A percentile compares a stretch with the other conserved stretches of the same genome.
Conservation (phyloP, 2,888 invertebrate species). For the Antheraea yamamai region DNA sequence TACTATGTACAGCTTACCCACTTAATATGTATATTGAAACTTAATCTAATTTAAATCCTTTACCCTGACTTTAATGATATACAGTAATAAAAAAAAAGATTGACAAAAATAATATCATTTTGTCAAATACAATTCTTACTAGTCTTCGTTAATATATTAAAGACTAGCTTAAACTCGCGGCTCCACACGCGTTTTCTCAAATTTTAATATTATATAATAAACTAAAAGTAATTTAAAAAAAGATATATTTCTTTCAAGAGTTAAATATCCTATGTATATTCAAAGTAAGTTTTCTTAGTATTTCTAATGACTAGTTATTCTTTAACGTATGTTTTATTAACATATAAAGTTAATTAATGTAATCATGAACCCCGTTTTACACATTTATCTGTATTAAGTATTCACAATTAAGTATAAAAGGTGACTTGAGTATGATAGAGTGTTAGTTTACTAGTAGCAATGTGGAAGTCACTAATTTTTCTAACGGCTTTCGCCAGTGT, state of each 20-base stretch:
- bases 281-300: slow-evolving; percentile 26
- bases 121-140: too few species aligned
- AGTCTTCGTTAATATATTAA: too few species aligned
- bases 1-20: not conserved
- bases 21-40: not conserved
- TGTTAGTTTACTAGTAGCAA: slow-evolving; percentile 24
- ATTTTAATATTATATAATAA: slow-evolving; percentile 25
- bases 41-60: not conserved
- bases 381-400: not conserved
- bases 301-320: slow-evolving; percentile 7
- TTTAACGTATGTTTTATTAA: slow-evolving; percentile 1
- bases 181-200: slow-evolving; percentile 14
- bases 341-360: not conserved
- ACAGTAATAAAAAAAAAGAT: too few species aligned
- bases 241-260: too few species aligned
- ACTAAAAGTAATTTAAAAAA: too few species aligned
- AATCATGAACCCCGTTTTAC: not conserved
- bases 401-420: slow-evolving; percentile 18
- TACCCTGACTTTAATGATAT: too few species aligned
- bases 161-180: too few species aligned
- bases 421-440: not conserved
- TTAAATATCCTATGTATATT: not conserved
- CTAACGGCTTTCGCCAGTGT: slow-evolving; percentile 27
- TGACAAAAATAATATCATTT: too few species aligned
- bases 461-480: slow-evolving; percentile 33